Evolutionary conservation across 2,888 invertebrate genomes (phyloP).

Genomic region (Fissipunctia ypsillon): DNA sequence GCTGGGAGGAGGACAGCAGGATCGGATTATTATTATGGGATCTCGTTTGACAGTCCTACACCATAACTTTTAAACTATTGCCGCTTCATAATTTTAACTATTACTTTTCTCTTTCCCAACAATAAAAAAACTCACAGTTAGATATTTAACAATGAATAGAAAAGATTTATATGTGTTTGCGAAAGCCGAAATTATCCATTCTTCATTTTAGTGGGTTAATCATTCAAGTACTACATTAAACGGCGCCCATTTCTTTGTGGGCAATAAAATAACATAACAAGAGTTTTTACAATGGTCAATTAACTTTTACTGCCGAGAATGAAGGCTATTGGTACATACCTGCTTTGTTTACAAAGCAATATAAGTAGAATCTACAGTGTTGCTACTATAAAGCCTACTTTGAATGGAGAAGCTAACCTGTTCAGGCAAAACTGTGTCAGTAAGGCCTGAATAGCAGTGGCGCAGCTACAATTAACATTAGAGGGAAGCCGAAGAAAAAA

Average conservation of each 20-base stretch:
- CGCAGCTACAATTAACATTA: too few relatives aligned
- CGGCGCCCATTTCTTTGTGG: slow-evolving; percentile 31
- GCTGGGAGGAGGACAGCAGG: too few relatives aligned
- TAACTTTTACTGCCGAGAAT: slow-evolving; percentile 45
- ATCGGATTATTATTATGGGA: too few relatives aligned
- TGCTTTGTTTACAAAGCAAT: slow-evolving; percentile 9
- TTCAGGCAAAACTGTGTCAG: not conserved
- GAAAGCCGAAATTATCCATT: slow-evolving; percentile 48
- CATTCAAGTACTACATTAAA: slow-evolving; percentile 43
- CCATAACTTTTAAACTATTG: not conserved
- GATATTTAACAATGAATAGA: slow-evolving; percentile 37
- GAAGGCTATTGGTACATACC: slow-evolving; percentile 20
- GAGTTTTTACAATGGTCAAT: slow-evolving; percentile 53
- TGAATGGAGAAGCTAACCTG: not conserved
- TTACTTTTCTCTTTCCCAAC: slow-evolving; percentile 32
- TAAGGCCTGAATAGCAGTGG: too few relatives aligned
- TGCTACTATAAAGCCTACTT: not conserved
- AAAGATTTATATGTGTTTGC: slow-evolving; percentile 34
- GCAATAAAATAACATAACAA: slow-evolving; percentile 41
- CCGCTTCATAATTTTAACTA: not conserved
- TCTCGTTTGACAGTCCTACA: not conserved
- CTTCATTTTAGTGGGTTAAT: slow-evolving; percentile 39
- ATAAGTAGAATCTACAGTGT: not conserved
- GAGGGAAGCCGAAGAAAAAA: too few relatives aligned
- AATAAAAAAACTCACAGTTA: slow-evolving; percentile 26